Percentiles rank a stretch among this genome's conserved stretches.
Conservation (phyloP, 2,888 invertebrate genomes). For the Dastarcus helophoroides region DNA sequence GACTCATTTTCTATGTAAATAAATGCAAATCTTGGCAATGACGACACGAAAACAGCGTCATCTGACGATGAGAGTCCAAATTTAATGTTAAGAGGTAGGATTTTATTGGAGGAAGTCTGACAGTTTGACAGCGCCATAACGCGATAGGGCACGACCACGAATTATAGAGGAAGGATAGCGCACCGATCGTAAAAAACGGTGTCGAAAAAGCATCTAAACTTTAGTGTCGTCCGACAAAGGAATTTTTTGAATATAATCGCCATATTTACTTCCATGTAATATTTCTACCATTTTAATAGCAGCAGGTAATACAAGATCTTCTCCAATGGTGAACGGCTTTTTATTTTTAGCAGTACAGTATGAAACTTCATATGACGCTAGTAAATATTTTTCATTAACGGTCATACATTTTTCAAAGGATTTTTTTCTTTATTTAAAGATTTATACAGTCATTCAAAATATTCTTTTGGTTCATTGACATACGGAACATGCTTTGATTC, state of each 20-base stretch:
- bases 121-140: too few relatives aligned
- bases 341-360: slow-evolving; percentile 15
- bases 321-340: slow-evolving; percentile 15
- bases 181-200: too few relatives aligned
- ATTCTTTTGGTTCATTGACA: slow-evolving; percentile 14
- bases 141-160: too few relatives aligned
- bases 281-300: slow-evolving; percentile 16
- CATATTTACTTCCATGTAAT: slow-evolving; percentile 14
- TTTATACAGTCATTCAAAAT: slow-evolving; percentile 13
- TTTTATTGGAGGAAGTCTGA: too few relatives aligned
- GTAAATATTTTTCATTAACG: slow-evolving; percentile 15
- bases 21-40: too few relatives aligned
- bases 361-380: slow-evolving; percentile 16
- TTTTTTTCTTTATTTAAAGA: slow-evolving; percentile 13
- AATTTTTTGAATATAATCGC: slow-evolving; percentile 13
- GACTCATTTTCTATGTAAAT: too few relatives aligned
- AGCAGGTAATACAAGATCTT: slow-evolving; percentile 12
- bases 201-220: too few relatives aligned
- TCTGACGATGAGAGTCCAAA: too few relatives aligned
- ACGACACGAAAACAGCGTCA: too few relatives aligned
- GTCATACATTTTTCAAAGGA: slow-evolving; percentile 12
- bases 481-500: slow-evolving; percentile 14
- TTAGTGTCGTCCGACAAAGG: too few relatives aligned
- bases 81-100: too few relatives aligned
- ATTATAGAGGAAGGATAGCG: too few relatives aligned